A percentile compares a stretch with the other conserved stretches of the same genome.
Evolutionary conservation across 2,797 vertebrate species (phyloP).

Genomic region (Sphaeramia orbicularis): DNA sequence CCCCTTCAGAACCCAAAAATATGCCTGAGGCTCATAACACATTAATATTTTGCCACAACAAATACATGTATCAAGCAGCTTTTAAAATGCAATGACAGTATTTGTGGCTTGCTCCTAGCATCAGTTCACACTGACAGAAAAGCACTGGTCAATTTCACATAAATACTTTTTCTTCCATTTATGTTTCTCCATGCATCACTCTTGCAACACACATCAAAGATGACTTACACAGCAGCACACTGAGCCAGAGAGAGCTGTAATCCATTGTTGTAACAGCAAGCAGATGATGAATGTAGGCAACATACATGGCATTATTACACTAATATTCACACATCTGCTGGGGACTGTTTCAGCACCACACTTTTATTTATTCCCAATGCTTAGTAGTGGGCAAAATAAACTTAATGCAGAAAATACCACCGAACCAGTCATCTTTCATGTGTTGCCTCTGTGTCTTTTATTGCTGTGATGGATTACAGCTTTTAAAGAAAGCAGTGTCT

Average conservation of each 20-base stretch:
- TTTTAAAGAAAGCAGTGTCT: slow-evolving; percentile 45
- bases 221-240: neutral
- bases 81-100: slow-evolving; percentile 3
- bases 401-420: slow-evolving; percentile 18
- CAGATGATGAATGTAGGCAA: slow-evolving; percentile 45
- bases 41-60: neutral
- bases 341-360: slow-evolving; percentile 15
- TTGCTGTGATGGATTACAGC: slow-evolving; percentile 50
- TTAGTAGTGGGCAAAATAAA: slow-evolving; percentile 48
- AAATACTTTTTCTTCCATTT: slow-evolving; percentile 26
- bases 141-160: slow-evolving; percentile 30
- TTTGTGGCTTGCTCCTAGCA: slow-evolving; percentile 5
- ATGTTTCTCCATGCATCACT: slow-evolving; percentile 17
- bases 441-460: slow-evolving; percentile 33
- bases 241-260: slow-evolving; percentile 11
- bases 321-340: slow-evolving; percentile 33
- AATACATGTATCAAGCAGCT: neutral
- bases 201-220: slow-evolving; percentile 28
- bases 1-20: neutral
- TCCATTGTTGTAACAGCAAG: slow-evolving; percentile 29
- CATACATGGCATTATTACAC: slow-evolving; percentile 37
- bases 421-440: slow-evolving; percentile 38
- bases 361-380: slow-evolving; percentile 42
- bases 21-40: neutral
- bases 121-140: slow-evolving; percentile 7